phyloP scores from a whole-genome alignment of 2,797 vertebrate genomes.

The Chelmon rostratus region DNA sequence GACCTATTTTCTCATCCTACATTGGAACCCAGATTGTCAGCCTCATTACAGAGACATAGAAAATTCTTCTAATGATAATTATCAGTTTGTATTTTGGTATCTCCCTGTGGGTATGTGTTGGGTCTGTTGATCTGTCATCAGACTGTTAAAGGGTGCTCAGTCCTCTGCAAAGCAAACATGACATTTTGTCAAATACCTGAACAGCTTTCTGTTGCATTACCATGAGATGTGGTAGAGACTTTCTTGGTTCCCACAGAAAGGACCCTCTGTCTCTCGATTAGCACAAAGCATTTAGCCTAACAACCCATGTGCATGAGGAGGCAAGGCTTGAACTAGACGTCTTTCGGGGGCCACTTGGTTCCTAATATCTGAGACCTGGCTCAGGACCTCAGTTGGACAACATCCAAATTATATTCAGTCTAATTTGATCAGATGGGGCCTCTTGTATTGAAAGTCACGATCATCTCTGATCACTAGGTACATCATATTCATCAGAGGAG shows the following conservation, averaged over 20 bases:
- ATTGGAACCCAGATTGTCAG: constrained; percentile 60
- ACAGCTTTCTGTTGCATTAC: background rate
- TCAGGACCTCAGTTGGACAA: background rate
- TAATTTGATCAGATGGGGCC: background rate
- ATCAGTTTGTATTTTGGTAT: constrained; percentile 46
- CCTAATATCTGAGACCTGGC: background rate
- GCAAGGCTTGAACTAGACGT: no score
- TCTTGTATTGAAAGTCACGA: background rate
- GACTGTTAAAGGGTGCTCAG: background rate
- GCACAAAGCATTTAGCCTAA: background rate
- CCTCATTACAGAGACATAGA: constrained; percentile 64
- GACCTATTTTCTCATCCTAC: constrained; percentile 70
- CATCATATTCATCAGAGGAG: background rate
- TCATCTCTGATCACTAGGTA: constrained; percentile 2
- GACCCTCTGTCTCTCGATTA: background rate
- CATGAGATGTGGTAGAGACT: background rate
- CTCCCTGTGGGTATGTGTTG: constrained; percentile 4
- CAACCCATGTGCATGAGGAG: no score
- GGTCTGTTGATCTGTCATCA: constrained; percentile 16
- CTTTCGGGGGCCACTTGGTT: no score
- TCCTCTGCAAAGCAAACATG: no score
- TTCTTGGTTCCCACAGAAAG: background rate
- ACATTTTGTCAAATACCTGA: constrained; percentile 14
- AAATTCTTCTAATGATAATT: constrained; percentile 32
- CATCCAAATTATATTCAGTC: constrained; percentile 1